Base-by-base conservation (phyloP, 2,888 invertebrate species). In the Hipparchia sbordonii region DNA sequence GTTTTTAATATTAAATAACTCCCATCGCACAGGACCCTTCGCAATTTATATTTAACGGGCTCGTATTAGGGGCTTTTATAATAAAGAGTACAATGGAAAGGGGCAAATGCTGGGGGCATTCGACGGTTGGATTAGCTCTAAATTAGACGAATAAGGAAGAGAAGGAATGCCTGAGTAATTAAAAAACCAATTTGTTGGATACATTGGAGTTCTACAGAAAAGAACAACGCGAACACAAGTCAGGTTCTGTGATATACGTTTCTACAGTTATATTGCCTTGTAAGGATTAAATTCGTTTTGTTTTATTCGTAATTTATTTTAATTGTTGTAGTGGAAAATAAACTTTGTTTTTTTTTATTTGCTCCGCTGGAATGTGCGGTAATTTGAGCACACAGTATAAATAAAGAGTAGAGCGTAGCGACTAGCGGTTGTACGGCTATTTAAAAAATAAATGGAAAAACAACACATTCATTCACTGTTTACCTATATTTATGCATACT, bases 171-270 rank as follows among this genome's bases (percentile, higher is more conserved):
- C 78, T 81, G 81, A 81, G 84, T 88, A 89, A 89, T 89, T 89
- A 89, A 89, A 89, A 89, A 89, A 85, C 81, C 85, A 88, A 89
- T 88, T 89, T 88, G 79, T 80, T 77, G 79, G 80, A 81, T 81
- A 82, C 77, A 78, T 77, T 74, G 71, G 75, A 74, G 72, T 71
- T 72, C 57, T 71, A 67, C 46, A 72, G 65, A 75, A 76, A 76
- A 76, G 76, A 76, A 74, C 76, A 74, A 74, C 76, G 68, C 46
- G 52, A 71, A 71, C 68, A 70, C 65, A 67, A 63, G 69, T 60
- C 48, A 71, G 74, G 65, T 67, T 71, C 71, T 66, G 74, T 62
- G 70, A 74, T 74, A 72, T 72, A 74, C 73, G 73, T 68, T 61
- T 61, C 74, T 70, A 72, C 69, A 74, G 68, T 69, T 54, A 69